Base-by-base conservation (phyloP, 2,113 vertebrate species). In the Sclerurus mexicanus region DNA sequence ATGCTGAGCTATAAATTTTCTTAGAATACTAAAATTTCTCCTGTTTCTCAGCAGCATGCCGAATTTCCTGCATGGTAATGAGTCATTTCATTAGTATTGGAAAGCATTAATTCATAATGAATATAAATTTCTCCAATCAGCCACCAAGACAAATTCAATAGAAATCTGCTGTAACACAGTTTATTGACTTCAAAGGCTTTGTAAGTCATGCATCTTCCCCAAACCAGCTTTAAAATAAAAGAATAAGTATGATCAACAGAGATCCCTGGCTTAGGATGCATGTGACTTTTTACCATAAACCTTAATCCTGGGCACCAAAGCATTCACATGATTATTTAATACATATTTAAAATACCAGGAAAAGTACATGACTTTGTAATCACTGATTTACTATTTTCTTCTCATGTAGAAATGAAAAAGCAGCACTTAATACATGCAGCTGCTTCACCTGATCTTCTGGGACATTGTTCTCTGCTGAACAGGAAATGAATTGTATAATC, bases 271-370 rank as follows among this genome's bases (percentile, higher is more conserved):
- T 95, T 88, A 93, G 23, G 44, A 33, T 60, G 6, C 93, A 90
- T 93, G 90, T 96, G 95, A 93, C 68, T 86, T 93, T 96, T 78
- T 53, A 93, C 85, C 76, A 89, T 25, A 68, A 85, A 52, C 25
- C 79, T 78, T 95, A 96, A 96, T 96, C 92, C 88, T 58, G n/a
- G 47, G 76, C 75, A 64, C 16, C 0, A 8, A 92, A 95, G 33
- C 12, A 33, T 67, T 95, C 96, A 96, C 90, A 84, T 95, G 96
- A 78, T 95, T 89, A 69, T 93, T 92, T 94, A 95, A 93, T 81
- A 75, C 95, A 49, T 90, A 28, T 89, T 96, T 96, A 86, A 96
- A 93, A 96, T 97, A 72, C 93, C 96, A 82, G 68, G 93, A 56
- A 86, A 89, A 92, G 56, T 62, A 69, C 64, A 56, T 68, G 79